These are phyloP conservation scores for Pyrgus malvae DNA, from an alignment of 2,888 invertebrate genomes.

Conservation along the genomic window DNA sequence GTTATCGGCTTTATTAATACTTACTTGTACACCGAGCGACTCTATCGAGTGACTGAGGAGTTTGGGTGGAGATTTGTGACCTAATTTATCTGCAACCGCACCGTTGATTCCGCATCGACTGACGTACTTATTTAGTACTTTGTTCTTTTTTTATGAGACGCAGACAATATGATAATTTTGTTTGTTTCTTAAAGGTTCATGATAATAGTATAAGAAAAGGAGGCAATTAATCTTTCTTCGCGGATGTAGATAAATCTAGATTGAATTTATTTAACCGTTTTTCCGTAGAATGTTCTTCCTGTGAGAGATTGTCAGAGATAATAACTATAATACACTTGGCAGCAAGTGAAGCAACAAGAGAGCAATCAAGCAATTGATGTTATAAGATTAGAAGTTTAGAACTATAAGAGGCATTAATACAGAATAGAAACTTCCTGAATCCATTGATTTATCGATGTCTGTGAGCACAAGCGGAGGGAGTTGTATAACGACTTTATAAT, in stretches of 20 bases:
- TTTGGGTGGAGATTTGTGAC: conserved; percentile 19
- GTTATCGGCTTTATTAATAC: conserved; percentile 13
- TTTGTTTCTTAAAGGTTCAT: neutral
- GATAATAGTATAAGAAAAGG: too few species aligned
- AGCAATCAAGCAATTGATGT: conserved; percentile 16
- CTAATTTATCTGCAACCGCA: conserved; percentile 17
- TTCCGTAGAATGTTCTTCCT: too few species aligned
- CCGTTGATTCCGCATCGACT: conserved; percentile 3
- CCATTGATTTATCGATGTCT: conserved; percentile 27
- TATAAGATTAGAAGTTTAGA: conserved; percentile 14
- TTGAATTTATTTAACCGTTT: too few species aligned
- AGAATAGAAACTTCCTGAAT: conserved; percentile 23
- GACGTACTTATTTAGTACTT: neutral
- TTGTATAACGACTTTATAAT: conserved; percentile 28
- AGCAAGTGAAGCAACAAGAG: conserved; percentile 15
- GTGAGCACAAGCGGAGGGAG: conserved; percentile 26
- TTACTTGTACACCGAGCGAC: conserved; percentile 6
- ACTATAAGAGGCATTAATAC: conserved; percentile 19
- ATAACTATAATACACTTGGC: too few species aligned
- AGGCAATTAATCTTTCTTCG: too few species aligned
- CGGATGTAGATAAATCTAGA: too few species aligned
- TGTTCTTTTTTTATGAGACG: neutral
- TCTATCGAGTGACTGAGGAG: conserved; percentile 11
- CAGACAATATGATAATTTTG: too few species aligned
- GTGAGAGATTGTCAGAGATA: too few species aligned